Base-by-base conservation (phyloP, 35 echinoderm and acorn worm genomes). In the Apostichopus californicus region DNA sequence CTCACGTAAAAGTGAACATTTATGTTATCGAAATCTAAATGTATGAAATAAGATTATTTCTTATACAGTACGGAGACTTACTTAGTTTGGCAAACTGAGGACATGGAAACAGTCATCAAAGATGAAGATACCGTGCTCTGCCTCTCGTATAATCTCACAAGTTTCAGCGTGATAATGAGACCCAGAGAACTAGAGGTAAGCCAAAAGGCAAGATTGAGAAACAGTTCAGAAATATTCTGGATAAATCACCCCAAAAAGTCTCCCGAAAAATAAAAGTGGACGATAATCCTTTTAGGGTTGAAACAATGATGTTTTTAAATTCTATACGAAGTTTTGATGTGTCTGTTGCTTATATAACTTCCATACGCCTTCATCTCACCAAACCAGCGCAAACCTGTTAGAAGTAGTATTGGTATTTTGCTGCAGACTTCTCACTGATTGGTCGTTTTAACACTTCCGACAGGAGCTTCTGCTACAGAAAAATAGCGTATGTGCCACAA, bases 131-230 rank as follows among this genome's bases (percentile, higher is more conserved):
- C 34, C 34, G 34, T 46, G 34, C 34, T 46, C 34, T 78, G 77
- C 52, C 77, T 78, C 4, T 34, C 77, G 2, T 78, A 78, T 23
- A 23, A 78, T 78, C 13, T 78, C 22, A 78, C 77, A 23, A 78
- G 77, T 21, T 78, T 78, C 21, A 78, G 77, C 52, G 77, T 78
- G 6, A 78, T 78, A 23, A 78, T 78, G 77, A 34, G 77, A 21
- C 77, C 20, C 23, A 34, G 22, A 10, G 21, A 23, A 12, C 77
- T 78, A 9, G 6, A 78, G 77, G 77, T 78, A 78, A 23, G 13
- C 34, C 34, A 4, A 46, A 46, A 46, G 34, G 34, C 34, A 46
- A 46, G 2, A 46, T 46, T 3, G 34, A 46, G 34, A 46, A 46
- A 46, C 34, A 46, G 34, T 2, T 46, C 34, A 46, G 34, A 46